These are phyloP conservation scores for Corynorhinus townsendii DNA, from an alignment of 2,113 vertebrate genomes.

Conservation along the genomic window DNA sequence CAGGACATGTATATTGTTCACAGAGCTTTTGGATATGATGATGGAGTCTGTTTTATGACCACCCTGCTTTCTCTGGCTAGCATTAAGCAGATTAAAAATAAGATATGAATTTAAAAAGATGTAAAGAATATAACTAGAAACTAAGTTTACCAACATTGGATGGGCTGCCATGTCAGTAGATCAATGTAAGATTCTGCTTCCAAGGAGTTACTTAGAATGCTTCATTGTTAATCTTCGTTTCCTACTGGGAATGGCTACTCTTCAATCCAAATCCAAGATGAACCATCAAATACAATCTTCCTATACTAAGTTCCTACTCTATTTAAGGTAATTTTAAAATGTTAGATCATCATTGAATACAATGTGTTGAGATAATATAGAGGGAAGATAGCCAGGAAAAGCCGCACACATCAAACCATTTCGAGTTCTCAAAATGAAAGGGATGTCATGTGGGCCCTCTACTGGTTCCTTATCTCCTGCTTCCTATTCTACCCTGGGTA, in stretches of 20 bases:
- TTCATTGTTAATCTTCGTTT: background rate
- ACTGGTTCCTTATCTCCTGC: rapidly evolving
- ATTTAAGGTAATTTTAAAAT: background rate
- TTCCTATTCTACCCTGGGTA: background rate
- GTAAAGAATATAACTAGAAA: background rate
- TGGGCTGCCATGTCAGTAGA: background rate
- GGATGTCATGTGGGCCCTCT: rapidly evolving
- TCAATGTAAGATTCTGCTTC: background rate
- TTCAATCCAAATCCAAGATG: background rate
- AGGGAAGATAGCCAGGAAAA: background rate
- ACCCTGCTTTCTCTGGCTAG: background rate
- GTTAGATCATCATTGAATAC: background rate
- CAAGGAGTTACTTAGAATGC: background rate
- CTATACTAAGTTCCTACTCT: background rate
- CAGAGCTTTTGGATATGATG: background rate
- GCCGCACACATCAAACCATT: background rate
- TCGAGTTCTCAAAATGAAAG: background rate
- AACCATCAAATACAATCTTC: background rate
- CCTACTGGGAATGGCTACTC: background rate
- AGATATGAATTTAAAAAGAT: background rate
- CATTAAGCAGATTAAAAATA: background rate
- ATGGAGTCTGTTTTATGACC: background rate
- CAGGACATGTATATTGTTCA: background rate
- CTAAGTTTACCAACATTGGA: background rate
- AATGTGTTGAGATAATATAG: background rate